Evolutionary conservation across 2,888 invertebrate species (phyloP).

Genomic region (Hedychridium roseum): DNA sequence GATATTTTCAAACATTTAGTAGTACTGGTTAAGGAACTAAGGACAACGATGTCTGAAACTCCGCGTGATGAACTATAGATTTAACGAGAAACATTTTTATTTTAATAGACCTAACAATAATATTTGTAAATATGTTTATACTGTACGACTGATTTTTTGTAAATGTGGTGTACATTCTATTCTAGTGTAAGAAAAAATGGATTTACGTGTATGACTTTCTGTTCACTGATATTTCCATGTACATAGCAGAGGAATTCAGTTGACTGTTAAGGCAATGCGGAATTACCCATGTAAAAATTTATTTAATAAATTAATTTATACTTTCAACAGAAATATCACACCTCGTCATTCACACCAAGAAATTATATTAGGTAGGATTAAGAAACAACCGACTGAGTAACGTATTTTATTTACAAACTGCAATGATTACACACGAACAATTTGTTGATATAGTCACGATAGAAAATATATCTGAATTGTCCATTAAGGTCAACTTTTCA

Average conservation of each 20-base stretch:
- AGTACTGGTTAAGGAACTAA: constrained; percentile 32
- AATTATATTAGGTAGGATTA: neutral
- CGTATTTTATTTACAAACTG: constrained; percentile 49
- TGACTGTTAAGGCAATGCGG: constrained; percentile 12
- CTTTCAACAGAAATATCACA: too few relatives aligned
- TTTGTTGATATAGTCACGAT: constrained; percentile 32
- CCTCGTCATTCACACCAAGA: neutral
- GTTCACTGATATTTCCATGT: constrained; percentile 11
- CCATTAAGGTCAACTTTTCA: constrained; percentile 17
- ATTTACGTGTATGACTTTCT: constrained; percentile 5
- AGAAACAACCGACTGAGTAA: constrained; percentile 28
- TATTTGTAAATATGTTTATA: constrained; percentile 19
- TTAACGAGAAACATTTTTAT: neutral
- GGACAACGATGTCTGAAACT: constrained; percentile 24
- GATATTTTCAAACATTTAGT: constrained; percentile 35
- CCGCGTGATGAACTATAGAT: constrained; percentile 42
- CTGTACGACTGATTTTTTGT: constrained; percentile 8
- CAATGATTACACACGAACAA: constrained; percentile 41
- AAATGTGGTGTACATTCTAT: neutral
- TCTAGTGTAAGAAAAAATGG: constrained; percentile 1
- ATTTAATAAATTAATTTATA: constrained; percentile 42
- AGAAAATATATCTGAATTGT: constrained; percentile 40
- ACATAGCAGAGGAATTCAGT: constrained; percentile 13
- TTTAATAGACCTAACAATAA: neutral
- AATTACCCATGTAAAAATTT: constrained; percentile 19